Evolutionary conservation across 2,888 invertebrate genomes (phyloP), one percentile per base, ranked within the genome.

Genomic region (Brassicogethes aeneus): DNA sequence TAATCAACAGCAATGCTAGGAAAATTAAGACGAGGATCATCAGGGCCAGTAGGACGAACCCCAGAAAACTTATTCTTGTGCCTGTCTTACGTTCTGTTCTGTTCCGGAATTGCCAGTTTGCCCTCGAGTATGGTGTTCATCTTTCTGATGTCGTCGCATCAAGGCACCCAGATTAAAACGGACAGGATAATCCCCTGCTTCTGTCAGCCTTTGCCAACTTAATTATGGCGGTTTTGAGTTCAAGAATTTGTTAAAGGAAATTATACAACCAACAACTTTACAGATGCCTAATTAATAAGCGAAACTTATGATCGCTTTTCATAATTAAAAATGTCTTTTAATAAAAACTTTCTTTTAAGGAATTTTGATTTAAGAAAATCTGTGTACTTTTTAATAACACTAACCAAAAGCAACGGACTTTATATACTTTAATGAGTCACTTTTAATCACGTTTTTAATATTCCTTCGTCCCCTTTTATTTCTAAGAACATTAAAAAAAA

Each of bases 21-120:
- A 23, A 23, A 23, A 23, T 23, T 23, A 23, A 23, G 23, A 23
- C 23, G 23, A 23, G 23, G 23, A 23, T 23, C n/a, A n/a, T n/a
- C 23, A 23, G 23, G 23, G 23, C n/a, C n/a, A n/a, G n/a, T 23
- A 23, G 5, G 23, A 10, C 5, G 10, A 23, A 5, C 10, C 23
- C 23, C 23, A 7, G 10, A 10, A 7, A 23, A 23, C 23, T 23
- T 23, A 23, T 10, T 23, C 10, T 23, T 23, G 23, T 23, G 23
- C 23, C 23, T 23, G 23, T 10, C 23, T 10, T 10, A 7, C 5
- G 23, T 7, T 23, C 23, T 23, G 10, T 7, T 23, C 23, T 23
- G 10, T 23, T 10, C 23, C 23, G 23, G 23, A 10, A 23, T 23
- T 7, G 23, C 10, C 23, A 5, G 23, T 23, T 23, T 23, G 10